Conservation (phyloP, 2,888 invertebrate species). For the Phania funesta region DNA sequence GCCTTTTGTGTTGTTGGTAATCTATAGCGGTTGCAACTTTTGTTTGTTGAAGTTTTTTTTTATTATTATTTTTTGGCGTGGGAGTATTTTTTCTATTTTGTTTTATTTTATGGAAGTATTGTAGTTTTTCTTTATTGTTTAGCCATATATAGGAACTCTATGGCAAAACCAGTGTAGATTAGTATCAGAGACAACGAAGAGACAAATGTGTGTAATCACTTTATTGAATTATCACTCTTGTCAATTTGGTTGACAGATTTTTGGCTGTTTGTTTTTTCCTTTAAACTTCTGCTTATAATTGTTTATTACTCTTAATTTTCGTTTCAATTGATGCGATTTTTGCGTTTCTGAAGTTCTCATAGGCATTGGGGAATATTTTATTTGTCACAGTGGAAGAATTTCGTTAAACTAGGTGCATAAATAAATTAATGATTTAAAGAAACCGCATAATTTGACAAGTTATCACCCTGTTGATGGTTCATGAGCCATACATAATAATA, state of each 20-base stretch:
- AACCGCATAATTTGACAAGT: neutral
- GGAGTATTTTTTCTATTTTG: conserved; percentile 71
- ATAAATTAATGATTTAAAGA: neutral
- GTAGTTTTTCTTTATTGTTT: conserved; percentile 41
- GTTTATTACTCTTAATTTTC: conserved; percentile 27
- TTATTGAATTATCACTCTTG: conserved; percentile 70
- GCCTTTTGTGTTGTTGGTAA: conserved; percentile 14
- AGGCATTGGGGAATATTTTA: conserved; percentile 20
- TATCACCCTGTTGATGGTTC: neutral
- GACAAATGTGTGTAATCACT: conserved; percentile 78
- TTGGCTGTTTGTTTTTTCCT: conserved; percentile 8
- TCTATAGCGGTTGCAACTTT: conserved; percentile 67
- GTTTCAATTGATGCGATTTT: conserved; percentile 62
- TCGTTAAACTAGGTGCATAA: conserved; percentile 13
- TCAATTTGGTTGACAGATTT: conserved; percentile 67
- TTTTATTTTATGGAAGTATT: conserved; percentile 58
- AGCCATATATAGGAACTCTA: conserved; percentile 5
- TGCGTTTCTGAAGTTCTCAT: conserved; percentile 58
- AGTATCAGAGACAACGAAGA: conserved; percentile 72
- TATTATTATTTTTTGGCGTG: conserved; percentile 73
- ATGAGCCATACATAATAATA: too few relatives aligned
- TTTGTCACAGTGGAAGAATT: conserved; percentile 37
- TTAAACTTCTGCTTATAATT: conserved; percentile 6
- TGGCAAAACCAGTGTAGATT: conserved; percentile 69
- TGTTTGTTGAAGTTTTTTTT: conserved; percentile 28